Evolutionary conservation across 37 sponge, comb jelly and placozoan genomes (phyloP).

Genomic region (Lycopodina hypogea): DNA sequence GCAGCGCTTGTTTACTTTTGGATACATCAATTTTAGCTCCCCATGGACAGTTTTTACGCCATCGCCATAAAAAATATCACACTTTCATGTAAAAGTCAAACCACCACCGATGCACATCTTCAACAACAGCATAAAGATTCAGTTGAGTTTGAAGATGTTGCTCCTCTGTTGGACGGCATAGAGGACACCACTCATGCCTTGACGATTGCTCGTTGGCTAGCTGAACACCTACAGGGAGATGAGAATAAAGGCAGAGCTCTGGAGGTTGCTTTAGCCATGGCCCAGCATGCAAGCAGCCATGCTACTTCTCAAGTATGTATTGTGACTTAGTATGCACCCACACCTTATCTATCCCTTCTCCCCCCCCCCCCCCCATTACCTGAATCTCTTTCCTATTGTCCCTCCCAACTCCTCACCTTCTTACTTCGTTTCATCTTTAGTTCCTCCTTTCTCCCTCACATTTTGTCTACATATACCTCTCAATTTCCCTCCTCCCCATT

Average conservation of each 20-base stretch:
- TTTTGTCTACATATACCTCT: too few species aligned
- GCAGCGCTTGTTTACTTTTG: not conserved
- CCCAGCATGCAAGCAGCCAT: not conserved
- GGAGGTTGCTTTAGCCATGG: slow-evolving; percentile 15
- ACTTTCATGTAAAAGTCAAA: not conserved
- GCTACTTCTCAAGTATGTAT: slow-evolving; percentile 19
- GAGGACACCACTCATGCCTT: slow-evolving; percentile 17
- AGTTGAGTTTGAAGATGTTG: not conserved
- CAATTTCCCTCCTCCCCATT: too few species aligned
- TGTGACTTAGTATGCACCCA: not conserved
- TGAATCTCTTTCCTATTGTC: not conserved
- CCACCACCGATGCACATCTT: not conserved
- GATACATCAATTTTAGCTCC: not conserved
- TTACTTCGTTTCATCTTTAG: too few species aligned
- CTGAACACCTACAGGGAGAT: slow-evolving; percentile 19
- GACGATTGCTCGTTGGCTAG: slow-evolving; percentile 7
- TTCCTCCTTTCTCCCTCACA: too few species aligned
- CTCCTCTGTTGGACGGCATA: slow-evolving; percentile 18
- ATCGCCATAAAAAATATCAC: slow-evolving; percentile 29
- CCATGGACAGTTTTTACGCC: slow-evolving; percentile 27
- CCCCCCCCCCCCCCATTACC: not conserved
- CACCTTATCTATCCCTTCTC: not conserved
- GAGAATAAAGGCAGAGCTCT: slow-evolving; percentile 3
- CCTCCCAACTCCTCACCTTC: not conserved
- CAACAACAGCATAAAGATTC: too few species aligned